Percentiles rank a stretch among this genome's conserved stretches.
Evolutionary conservation across 2,113 vertebrate species (phyloP).

Genomic region (Sakesphorus luctuosus): DNA sequence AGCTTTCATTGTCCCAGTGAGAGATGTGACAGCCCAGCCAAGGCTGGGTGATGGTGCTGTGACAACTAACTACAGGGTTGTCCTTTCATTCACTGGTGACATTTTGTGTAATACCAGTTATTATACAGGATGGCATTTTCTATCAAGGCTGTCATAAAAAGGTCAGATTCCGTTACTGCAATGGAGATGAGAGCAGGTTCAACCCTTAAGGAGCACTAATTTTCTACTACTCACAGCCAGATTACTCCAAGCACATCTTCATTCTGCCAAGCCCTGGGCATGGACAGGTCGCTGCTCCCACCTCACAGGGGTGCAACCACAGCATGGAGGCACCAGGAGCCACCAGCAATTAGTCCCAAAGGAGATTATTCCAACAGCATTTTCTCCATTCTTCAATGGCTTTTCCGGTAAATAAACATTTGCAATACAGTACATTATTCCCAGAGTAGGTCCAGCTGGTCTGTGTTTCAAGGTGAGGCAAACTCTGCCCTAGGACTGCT

Average conservation of each 20-base stretch:
- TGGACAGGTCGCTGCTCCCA: neutral
- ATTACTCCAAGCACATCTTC: neutral
- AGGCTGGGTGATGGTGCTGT: neutral
- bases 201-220: neutral
- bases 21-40: neutral
- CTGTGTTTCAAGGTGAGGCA: neutral
- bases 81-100: neutral
- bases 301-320: neutral
- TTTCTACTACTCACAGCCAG: neutral
- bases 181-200: neutral
- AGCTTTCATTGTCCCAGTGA: neutral
- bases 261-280: neutral
- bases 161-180: neutral
- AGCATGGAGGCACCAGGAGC: neutral
- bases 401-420: neutral
- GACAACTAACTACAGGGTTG: neutral
- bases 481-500: neutral
- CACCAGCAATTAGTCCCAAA: neutral
- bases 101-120: neutral
- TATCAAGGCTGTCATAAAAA: neutral
- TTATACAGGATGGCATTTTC: neutral
- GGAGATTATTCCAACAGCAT: neutral
- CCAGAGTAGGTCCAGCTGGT: neutral
- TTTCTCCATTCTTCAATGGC: neutral
- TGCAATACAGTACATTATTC: neutral